A percentile compares a stretch with the other conserved stretches of the same genome.
Evolutionary conservation across 2,113 vertebrate species (phyloP).

Genomic region (Podiceps cristatus): DNA sequence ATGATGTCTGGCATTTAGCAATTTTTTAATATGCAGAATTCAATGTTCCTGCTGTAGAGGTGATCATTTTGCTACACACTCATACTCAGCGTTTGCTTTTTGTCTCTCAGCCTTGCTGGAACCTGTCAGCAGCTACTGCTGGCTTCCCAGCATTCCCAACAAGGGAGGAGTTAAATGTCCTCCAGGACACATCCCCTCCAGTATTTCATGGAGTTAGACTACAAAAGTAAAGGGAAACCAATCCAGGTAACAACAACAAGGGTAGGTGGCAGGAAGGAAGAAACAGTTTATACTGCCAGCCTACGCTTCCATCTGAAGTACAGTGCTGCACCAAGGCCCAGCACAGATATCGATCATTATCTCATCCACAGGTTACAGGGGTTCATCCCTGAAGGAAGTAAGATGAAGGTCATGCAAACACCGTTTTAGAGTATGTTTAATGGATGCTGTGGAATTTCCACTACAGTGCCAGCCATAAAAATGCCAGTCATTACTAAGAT

Average conservation of each 20-base stretch:
- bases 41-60: background rate
- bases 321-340: background rate
- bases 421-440: background rate
- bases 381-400: background rate
- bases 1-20: background rate
- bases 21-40: background rate
- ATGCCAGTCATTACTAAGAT: background rate
- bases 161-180: background rate
- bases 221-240: background rate
- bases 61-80: background rate
- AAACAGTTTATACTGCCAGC: background rate
- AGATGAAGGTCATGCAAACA: background rate
- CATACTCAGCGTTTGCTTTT: background rate
- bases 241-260: constrained; percentile 4
- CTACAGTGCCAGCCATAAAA: background rate
- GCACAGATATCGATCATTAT: background rate
- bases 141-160: background rate
- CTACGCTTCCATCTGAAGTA: background rate
- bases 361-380: background rate
- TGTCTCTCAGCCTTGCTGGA: background rate
- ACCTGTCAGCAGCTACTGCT: background rate
- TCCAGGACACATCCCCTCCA: background rate
- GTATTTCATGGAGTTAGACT: background rate
- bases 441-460: background rate
- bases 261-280: constrained; percentile 38